Evolutionary conservation across 2,888 invertebrate genomes (phyloP), one percentile per base, ranked within the genome.

Genomic region (Thecophora atra): DNA sequence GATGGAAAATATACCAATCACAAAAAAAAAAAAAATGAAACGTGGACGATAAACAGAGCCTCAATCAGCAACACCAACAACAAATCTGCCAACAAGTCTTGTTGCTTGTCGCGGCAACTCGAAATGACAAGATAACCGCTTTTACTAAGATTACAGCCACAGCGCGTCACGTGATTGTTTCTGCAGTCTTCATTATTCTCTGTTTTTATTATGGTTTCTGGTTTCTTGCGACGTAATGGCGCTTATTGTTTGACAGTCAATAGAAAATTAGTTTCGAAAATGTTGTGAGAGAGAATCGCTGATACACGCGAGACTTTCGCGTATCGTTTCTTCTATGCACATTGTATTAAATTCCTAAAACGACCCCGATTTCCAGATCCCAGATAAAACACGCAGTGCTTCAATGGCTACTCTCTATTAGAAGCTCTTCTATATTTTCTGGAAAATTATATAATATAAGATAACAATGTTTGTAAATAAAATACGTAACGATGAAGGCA

Each of bases 201-300:
- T 13, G 19, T 63, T 8, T 42, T 63, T 44, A 42, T 44, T 63
- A 4, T 63, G 37, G 11, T 21, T 63, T 42, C 13, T 19, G n/a
- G 4, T 44, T 44, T 3, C 28, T 28, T 30, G 42, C 64, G 21
- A 26, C 13, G 13, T 47, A 44, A 37, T 37, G 37, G n/a, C 26
- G 15, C 28, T 65, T 1, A 58, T 58, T 68, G 44, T 58, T 56
- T 58, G 68, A 24, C 58, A 68, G 68, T 58, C 58, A 44, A 58
- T 56, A 44, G 58, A 58, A 68, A 68, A 58, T 68, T 42, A 44
- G 11, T 56, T 68, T 56, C 42, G n/a, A 68, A 68, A 58, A 7
- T 17, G 68, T 44, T 24, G 37, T 28, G 21, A 15, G 66, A 37
- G 19, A 17, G 24, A 7, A 21, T 24, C 19, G 44, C 63, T 30